Evolutionary conservation across 2,888 invertebrate species (phyloP), one percentile per base, ranked within the genome.

Genomic region (Cheilosia pagana): DNA sequence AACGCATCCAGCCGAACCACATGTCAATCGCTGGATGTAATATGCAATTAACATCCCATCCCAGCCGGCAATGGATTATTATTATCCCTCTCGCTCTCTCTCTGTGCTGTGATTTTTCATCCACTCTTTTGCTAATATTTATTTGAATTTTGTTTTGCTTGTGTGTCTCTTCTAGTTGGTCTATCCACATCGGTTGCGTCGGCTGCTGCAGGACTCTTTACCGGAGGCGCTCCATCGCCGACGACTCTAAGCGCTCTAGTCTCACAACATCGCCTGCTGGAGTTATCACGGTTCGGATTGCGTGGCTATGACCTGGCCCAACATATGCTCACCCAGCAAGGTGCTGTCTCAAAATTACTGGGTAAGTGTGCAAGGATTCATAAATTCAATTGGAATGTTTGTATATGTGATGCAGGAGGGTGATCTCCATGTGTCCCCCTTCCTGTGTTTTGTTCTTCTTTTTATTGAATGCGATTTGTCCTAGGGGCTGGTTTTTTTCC

Each of bases 261-360:
- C 83, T 95, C 96, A 1, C 95, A 96, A 89, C 96, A 96, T 91
- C 93, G 97, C 86, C 93, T 97, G 6, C 92, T 97, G 88, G 97
- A 97, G 91, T 92, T 97, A 87, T 96, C 96, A 50, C 93, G 97
- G 92, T 94, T 95, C 93, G 94, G 97, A 87, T 93, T 97, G 87
- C 93, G 97, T 87, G 97, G 97, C 89, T 98, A 97, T 90, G 97
- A 98, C 92, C 94, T 98, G 89, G 97, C 97, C 5, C 96, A 97
- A 89, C 97, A 97, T 90, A 96, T 97, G 93, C 94, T 98, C 72
- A 96, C 96, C 81, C 97, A 97, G 93, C 97, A 97, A 93, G 97
- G 97, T 89, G 97, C 97, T 89, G 97, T 96, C 89, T 97, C 96
- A 88, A 97, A 97, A 93, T 94, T 97, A 90, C 93, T 97, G 91